Base-by-base conservation (phyloP, 1,140 invertebrate genomes). In the Apis florea region DNA sequence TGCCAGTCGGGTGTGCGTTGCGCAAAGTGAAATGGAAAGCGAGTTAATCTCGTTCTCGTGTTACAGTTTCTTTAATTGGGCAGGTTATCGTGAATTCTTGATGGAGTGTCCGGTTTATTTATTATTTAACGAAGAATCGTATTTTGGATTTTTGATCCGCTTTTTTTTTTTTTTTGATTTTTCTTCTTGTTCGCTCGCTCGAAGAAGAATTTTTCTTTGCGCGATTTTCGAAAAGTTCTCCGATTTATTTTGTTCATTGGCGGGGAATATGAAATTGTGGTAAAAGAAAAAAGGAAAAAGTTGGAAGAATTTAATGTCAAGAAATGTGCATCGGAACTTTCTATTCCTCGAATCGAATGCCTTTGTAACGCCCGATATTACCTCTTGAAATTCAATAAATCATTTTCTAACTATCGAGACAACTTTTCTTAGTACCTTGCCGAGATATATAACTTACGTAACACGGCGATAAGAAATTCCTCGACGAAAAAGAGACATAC, bases 51-150 rank as follows among this genome's bases (percentile, higher is more conserved):
- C 40, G 78, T 58, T 64, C 31, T 63, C 61, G 70, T 66, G 78
- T 31, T 31, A 74, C 70, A n/a, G 70, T 80, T 74, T 80, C 70
- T 80, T 73, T 80, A 80, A 80, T 80, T 80, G 71, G 78, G 47
- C 21, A 1, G 13, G 61, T 73, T 80, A 80, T 74, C n/a, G 69
- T 6, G 40, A 19, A 51, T 26, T 31, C 67, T 26, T 61, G 5
- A 40, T 1, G 17, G 2, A 49, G n/a, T 19, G 24, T 56, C 26
- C 17, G 17, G 59, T 66, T 58, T 67, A 17, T 53, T 47, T 1
- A 19, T 56, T n/a, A 1, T 73, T 21, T 17, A 54, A 64, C 26
- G 51, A n/a, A 47, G n/a, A 24, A 66, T 51, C 49, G 26, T 17
- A 12, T n/a, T 47, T 24, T 24, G 11, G 11, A 31, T 31, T 11